Evolutionary conservation across 1,140 invertebrate genomes (phyloP).

Genomic region (Musca domestica): DNA sequence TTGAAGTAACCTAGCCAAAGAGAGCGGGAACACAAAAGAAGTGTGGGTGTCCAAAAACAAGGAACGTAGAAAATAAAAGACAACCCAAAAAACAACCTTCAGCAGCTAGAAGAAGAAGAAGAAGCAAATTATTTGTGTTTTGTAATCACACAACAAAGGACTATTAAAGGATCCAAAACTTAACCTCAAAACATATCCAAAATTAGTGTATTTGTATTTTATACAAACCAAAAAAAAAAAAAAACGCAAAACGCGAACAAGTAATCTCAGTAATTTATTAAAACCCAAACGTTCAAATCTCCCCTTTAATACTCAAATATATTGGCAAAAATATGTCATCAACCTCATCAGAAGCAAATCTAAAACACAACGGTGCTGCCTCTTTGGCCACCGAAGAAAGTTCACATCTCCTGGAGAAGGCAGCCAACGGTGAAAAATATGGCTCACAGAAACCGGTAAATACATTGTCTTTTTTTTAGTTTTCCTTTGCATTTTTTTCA

Average conservation of each 20-base stretch:
- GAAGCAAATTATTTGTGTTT: no score
- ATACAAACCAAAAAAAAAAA: neutral
- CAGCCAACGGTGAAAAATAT: slow-evolving; percentile 46
- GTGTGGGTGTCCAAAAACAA: no score
- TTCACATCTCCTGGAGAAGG: slow-evolving; percentile 48
- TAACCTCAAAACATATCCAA: neutral
- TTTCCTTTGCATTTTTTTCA: neutral
- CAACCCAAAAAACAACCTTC: no score
- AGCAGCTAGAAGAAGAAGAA: no score
- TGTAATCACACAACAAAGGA: no score
- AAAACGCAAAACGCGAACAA: neutral
- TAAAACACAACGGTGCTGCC: slow-evolving; percentile 8
- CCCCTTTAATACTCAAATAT: neutral
- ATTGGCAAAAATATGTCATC: slow-evolving; percentile 36
- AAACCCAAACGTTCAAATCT: neutral
- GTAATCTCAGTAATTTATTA: slow-evolving; percentile 3
- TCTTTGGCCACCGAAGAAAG: slow-evolving; percentile 42
- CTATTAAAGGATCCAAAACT: no score
- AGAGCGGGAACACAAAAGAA: no score
- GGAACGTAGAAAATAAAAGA: no score
- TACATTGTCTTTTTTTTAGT: neutral
- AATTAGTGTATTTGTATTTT: neutral
- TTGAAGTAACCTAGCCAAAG: no score
- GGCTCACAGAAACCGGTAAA: slow-evolving; percentile 49
- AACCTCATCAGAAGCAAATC: slow-evolving; percentile 31